A percentile compares a stretch with the other conserved stretches of the same genome.
These are phyloP conservation scores for Rhabdophis nuchalis DNA, from an alignment of 2,797 vertebrate species.

Conservation along the genomic window DNA sequence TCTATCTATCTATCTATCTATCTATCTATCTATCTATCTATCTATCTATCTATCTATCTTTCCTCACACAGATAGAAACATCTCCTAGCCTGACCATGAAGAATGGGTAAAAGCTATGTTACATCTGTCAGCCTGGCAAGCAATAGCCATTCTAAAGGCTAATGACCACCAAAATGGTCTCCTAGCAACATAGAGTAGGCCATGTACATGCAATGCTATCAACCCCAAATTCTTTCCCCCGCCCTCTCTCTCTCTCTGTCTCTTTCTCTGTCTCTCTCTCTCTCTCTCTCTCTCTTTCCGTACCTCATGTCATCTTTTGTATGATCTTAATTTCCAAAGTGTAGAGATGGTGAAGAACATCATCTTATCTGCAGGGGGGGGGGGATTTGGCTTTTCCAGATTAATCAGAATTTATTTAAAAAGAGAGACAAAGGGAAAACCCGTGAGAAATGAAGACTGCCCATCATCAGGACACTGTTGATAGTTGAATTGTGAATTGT, in stretches of 20 bases:
- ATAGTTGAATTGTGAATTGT: not conserved
- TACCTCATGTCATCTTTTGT: constrained; percentile 26
- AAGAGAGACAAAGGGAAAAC: not conserved
- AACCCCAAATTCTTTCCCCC: constrained; percentile 47
- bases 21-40: not conserved
- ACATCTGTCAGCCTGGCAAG: constrained; percentile 40
- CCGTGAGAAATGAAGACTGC: constrained; percentile 1
- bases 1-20: not conserved
- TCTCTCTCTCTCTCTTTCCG: not conserved
- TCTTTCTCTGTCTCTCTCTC: rapidly evolving
- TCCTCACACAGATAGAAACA: constrained; percentile 15
- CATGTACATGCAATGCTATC: constrained; percentile 52
- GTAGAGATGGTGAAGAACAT: constrained; percentile 25
- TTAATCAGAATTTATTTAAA: constrained; percentile 11
- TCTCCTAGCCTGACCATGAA: constrained; percentile 39
- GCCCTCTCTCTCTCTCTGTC: too few species aligned
- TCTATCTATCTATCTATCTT: not conserved
- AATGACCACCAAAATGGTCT: constrained; percentile 61
- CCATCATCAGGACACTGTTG: not conserved
- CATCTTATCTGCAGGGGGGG: constrained; percentile 22
- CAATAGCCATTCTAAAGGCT: constrained; percentile 42
- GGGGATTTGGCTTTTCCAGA: constrained; percentile 34
- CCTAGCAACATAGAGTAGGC: constrained; percentile 60
- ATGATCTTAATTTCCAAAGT: constrained; percentile 48
- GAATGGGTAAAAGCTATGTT: constrained; percentile 46